Evolutionary conservation across 2,113 vertebrate genomes (phyloP), one percentile per base, ranked within the genome.

Genomic region (Zingel zingel): DNA sequence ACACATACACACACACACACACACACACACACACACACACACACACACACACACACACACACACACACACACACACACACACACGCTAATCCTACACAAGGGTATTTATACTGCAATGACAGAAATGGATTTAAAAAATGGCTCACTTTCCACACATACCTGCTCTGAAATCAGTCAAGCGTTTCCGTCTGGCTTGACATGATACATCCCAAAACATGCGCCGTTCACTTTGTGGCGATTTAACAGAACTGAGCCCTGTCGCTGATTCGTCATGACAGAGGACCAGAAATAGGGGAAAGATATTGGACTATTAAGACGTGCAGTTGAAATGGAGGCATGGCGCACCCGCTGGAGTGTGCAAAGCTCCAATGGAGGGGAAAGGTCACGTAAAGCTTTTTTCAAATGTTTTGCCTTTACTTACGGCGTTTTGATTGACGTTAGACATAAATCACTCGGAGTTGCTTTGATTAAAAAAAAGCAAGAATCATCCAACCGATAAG

Each of bases 61-160:
- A 75, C 51, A 54, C 21, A 56, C 57, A 58, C 15, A 43, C 36
- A 53, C 62, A 39, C 27, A 51, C 30, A 63, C 36, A 78, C 50
- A 36, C 74, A 66, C 45, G 61, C 69, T 79, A 73, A 79, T 82
- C 70, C 70, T 54, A 48, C 58, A 83, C 79, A 71, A 43, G 36
- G 39, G 48, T 68, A 82, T 85, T 88, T 74, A 72, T 50, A 58
- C 58, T 62, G 51, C 72, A 76, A 74, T 83, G 65, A 50, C 23
- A 73, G 62, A 81, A 90, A 88, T 88, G 83, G 79, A 86, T 87
- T 62, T 50, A 16, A 65, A n/a, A 43, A 81, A 51, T 13, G 21
- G 23, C 69, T 79, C 33, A 25, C 72, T 79, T 69, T 61, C 30
- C 5, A n/a, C 76, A 61, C 67, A 64, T 64, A 69, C 68, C 39